A percentile compares a stretch with the other conserved stretches of the same genome.
Evolutionary conservation across 2,888 invertebrate genomes (phyloP).

Genomic region (Acleris sparsana): DNA sequence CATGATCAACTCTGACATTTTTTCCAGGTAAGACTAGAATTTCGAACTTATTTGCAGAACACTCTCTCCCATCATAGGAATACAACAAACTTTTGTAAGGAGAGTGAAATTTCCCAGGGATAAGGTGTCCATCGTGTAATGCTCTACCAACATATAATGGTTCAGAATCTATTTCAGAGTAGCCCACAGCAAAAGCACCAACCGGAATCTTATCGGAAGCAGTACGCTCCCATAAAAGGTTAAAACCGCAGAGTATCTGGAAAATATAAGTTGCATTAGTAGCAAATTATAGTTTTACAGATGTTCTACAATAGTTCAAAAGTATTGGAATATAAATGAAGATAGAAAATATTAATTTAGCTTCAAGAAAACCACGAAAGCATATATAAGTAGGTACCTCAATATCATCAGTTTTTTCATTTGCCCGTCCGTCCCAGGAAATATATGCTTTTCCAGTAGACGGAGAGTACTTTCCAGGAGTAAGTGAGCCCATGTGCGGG

Average conservation of each 20-base stretch:
- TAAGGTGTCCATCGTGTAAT: conserved; percentile 17
- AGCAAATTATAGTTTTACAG: not conserved
- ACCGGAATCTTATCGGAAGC: conserved; percentile 18
- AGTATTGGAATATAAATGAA: no score
- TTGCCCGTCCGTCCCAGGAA: conserved; percentile 27
- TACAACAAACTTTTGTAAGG: conserved; percentile 86
- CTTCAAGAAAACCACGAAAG: not conserved
- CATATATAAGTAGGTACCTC: conserved; percentile 6
- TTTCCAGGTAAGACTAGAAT: conserved; percentile 41
- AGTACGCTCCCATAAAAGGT: conserved; percentile 18
- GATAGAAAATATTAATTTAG: no score
- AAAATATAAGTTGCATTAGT: not conserved
- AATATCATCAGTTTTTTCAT: conserved; percentile 7
- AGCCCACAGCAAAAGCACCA: conserved; percentile 19
- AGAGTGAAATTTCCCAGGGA: conserved; percentile 85
- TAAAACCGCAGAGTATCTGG: conserved; percentile 26
- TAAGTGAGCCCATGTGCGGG: conserved; percentile 23
- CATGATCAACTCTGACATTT: conserved; percentile 7
- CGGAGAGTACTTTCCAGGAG: conserved; percentile 32
- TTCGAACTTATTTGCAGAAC: conserved; percentile 36
- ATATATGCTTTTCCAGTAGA: conserved; percentile 25
- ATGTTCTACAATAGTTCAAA: no score
- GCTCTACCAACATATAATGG: conserved; percentile 16
- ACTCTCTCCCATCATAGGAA: conserved; percentile 63
- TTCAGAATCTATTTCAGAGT: conserved; percentile 17